Percentiles rank a stretch among this genome's conserved stretches.
phyloP scores from a whole-genome alignment of 2,113 vertebrate genomes.

The Cryptomyrus ogoouensis region DNA sequence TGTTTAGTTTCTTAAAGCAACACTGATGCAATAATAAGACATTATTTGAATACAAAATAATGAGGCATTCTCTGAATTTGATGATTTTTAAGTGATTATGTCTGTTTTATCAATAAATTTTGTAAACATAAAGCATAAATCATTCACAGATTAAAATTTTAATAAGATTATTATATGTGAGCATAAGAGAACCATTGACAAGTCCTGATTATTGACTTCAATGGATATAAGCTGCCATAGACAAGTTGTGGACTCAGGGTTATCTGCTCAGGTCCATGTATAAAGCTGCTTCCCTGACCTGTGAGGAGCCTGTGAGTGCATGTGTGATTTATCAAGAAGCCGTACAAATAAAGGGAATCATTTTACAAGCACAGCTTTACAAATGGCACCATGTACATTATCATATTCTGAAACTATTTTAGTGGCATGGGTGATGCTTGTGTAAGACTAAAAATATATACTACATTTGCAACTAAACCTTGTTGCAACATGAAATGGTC shows the following conservation, averaged over 20 bases:
- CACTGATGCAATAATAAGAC: background rate
- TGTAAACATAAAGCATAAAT: background rate
- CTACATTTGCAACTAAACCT: background rate
- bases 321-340: background rate
- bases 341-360: background rate
- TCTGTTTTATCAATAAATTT: background rate
- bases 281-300: constrained; percentile 5
- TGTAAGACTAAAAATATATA: background rate
- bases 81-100: constrained; percentile 6
- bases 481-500: background rate
- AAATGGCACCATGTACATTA: background rate
- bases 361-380: constrained; percentile 3
- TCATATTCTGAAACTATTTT: background rate
- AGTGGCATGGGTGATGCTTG: background rate
- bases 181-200: background rate
- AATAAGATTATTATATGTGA: constrained; percentile 4
- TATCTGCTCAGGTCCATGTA: constrained; percentile 7
- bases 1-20: background rate
- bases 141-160: background rate
- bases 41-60: background rate
- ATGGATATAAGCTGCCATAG: constrained; percentile 7
- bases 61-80: constrained; percentile 5
- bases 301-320: background rate
- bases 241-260: constrained; percentile 4
- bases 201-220: background rate